Conservation (phyloP, 1,140 invertebrate species). For the Cotesia vestalis region DNA sequence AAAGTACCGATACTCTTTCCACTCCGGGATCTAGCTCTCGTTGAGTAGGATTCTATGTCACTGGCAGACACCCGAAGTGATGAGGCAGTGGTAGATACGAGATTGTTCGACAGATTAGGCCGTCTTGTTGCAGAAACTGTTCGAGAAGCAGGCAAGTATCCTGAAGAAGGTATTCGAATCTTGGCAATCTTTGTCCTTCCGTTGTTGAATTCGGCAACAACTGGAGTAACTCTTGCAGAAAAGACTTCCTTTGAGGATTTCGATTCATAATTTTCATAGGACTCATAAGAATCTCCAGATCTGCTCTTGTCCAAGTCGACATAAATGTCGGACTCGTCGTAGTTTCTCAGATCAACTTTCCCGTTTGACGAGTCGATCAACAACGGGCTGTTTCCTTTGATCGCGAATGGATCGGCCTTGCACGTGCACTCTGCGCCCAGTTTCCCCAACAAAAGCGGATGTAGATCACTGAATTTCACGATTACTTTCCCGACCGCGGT, state of each 20-base stretch:
- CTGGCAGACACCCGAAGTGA: conserved; percentile 19
- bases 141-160: conserved; percentile 20
- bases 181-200: conserved; percentile 11
- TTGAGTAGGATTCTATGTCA: conserved; percentile 19
- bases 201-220: conserved; percentile 20
- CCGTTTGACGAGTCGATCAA: conserved; percentile 58
- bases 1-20: conserved; percentile 33
- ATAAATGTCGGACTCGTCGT: conserved; percentile 61
- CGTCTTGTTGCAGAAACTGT: conserved; percentile 22
- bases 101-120: conserved; percentile 26
- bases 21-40: conserved; percentile 24
- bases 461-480: conserved; percentile 73
- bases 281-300: conserved; percentile 13
- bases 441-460: conserved; percentile 75
- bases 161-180: conserved; percentile 23
- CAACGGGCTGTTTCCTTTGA: conserved; percentile 48
- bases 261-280: conserved; percentile 2
- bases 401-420: conserved; percentile 70
- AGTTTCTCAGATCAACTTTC: conserved; percentile 56
- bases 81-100: conserved; percentile 18
- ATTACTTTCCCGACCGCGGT: conserved; percentile 68
- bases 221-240: conserved; percentile 28
- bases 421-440: conserved; percentile 79
- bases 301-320: conserved; percentile 57
- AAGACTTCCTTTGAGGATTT: neutral